Conservation (phyloP, 2,797 vertebrate genomes). For the Acrossocheilus fasciatus region DNA sequence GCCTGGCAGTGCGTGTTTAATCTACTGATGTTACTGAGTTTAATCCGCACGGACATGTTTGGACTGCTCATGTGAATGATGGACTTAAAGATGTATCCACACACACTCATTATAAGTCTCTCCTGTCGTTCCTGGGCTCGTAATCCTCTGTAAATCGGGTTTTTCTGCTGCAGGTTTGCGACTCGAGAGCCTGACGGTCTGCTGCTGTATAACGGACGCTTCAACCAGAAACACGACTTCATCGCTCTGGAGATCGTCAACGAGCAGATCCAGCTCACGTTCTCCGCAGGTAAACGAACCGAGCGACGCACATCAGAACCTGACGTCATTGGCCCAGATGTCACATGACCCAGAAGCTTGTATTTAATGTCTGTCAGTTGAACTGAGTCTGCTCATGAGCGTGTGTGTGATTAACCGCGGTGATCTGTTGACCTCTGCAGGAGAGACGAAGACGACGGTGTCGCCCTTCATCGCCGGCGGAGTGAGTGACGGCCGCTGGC, state of each 20-base stretch:
- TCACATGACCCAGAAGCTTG: background rate
- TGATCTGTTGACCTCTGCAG: conserved; percentile 69
- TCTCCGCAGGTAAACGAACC: conserved; percentile 83
- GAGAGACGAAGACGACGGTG: conserved; percentile 90
- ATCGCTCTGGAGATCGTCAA: conserved; percentile 92
- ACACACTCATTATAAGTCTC: background rate
- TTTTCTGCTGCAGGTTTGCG: conserved; percentile 83
- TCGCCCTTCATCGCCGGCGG: conserved; percentile 87
- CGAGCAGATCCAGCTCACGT: conserved; percentile 92
- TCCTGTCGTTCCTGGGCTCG: background rate
- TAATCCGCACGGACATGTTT: background rate
- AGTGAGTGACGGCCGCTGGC: conserved; percentile 95
- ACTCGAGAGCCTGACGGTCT: conserved; percentile 87
- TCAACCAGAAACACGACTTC: conserved; percentile 96
- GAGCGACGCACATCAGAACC: background rate
- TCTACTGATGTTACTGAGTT: background rate
- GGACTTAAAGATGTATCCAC: background rate
- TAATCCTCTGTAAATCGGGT: background rate
- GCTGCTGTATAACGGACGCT: conserved; percentile 94
- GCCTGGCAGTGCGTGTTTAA: background rate
- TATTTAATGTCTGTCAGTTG: background rate
- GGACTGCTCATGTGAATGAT: background rate
- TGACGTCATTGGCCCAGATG: too few species aligned
- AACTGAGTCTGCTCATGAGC: background rate
- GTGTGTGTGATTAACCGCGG: background rate